Evolutionary conservation across 2,888 invertebrate species (phyloP).

Genomic region (Epinotia demarniana): DNA sequence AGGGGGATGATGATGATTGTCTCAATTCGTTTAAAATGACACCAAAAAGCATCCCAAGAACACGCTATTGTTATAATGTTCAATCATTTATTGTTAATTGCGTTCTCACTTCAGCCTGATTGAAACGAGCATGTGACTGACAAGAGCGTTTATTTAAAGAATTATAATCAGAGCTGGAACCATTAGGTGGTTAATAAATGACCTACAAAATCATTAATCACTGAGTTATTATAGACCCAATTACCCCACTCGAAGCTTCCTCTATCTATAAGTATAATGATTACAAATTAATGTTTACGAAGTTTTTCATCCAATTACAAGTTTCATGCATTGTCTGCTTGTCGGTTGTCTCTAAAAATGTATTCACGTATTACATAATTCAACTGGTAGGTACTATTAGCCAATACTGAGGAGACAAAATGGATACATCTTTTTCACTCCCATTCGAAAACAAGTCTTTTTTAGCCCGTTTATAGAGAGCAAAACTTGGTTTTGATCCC

Average conservation of each 20-base stretch:
- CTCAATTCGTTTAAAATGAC: not conserved
- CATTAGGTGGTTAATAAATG: conserved; percentile 56
- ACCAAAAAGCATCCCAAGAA: not conserved
- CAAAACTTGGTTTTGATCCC: no score
- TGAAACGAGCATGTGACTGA: conserved; percentile 54
- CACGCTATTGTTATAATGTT: conserved; percentile 12
- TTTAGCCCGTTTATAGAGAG: no score
- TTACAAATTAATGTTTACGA: conserved; percentile 16
- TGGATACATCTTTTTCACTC: no score
- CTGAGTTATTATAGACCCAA: conserved; percentile 19
- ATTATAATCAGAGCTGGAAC: conserved; percentile 56
- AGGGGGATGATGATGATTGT: no score
- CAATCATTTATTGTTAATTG: conserved; percentile 34
- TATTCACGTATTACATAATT: no score
- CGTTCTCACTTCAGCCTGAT: conserved; percentile 32
- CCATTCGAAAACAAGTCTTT: no score
- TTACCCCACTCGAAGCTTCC: conserved; percentile 9
- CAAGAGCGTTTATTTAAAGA: conserved; percentile 55
- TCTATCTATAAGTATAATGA: not conserved
- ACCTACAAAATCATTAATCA: conserved; percentile 50
- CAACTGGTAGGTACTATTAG: no score
- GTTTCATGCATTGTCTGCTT: not conserved
- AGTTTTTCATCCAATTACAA: not conserved
- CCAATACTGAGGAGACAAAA: no score
- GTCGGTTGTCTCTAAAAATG: no score